Conservation (phyloP, 2,888 invertebrate genomes). For the Dilophus febrilis region DNA sequence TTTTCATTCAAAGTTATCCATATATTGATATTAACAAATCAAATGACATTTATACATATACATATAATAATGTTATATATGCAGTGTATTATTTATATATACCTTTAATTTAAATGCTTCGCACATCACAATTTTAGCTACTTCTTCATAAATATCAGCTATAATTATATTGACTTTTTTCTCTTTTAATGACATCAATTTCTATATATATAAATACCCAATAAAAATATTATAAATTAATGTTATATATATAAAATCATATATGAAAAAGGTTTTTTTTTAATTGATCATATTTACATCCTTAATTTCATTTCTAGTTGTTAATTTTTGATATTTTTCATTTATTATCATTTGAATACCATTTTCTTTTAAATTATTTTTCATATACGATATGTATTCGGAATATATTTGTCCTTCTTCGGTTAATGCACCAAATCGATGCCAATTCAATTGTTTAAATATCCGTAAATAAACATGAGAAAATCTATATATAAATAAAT, state of each 20-base stretch:
- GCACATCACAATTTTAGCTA: constrained; percentile 62
- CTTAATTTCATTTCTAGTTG: constrained; percentile 36
- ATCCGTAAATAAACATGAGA: constrained; percentile 42
- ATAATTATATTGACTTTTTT: constrained; percentile 60
- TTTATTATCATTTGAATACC: constrained; percentile 48
- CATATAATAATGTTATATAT: no score
- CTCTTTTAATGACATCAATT: constrained; percentile 36
- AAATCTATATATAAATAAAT: constrained; percentile 14
- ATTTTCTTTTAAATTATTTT: constrained; percentile 42
- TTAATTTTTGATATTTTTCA: constrained; percentile 46
- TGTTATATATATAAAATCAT: not conserved
- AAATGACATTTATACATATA: no score
- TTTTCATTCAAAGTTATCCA: no score
- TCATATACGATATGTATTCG: constrained; percentile 55
- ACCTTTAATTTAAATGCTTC: constrained; percentile 39
- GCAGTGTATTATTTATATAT: no score
- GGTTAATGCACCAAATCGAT: constrained; percentile 53
- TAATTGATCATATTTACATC: constrained; percentile 27
- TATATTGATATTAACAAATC: no score
- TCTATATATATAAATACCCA: constrained; percentile 7
- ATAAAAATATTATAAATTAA: not conserved
- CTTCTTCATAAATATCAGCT: constrained; percentile 57
- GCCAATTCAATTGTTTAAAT: constrained; percentile 45
- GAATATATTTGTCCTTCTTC: constrained; percentile 67
- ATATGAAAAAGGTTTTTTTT: constrained; percentile 5